Evolutionary conservation across 1,140 invertebrate genomes (phyloP).

Genomic region (Atta colombica): DNA sequence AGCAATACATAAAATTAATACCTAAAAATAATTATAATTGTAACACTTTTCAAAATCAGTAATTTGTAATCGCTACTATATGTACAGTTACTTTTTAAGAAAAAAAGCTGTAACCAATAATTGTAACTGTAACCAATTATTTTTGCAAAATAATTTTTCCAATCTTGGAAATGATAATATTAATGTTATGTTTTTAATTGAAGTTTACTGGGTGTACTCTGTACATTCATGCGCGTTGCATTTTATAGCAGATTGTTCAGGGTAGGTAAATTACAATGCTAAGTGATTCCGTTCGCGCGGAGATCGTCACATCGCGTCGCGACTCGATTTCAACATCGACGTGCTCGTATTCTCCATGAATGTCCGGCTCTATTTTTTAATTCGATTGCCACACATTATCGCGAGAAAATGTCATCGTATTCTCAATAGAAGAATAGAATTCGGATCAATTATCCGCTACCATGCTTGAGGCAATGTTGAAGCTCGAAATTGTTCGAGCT

Average conservation of each 20-base stretch:
- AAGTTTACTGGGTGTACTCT: no score
- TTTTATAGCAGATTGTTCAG: constrained; percentile 10
- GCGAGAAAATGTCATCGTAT: constrained; percentile 40
- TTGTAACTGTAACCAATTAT: no score
- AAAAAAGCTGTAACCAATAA: no score
- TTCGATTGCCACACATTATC: constrained; percentile 21
- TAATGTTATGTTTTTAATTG: no score
- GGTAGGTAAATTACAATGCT: not conserved
- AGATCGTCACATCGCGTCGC: not conserved
- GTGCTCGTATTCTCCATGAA: not conserved
- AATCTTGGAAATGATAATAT: no score
- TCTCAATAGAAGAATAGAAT: constrained; percentile 23
- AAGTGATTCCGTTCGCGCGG: constrained; percentile 39
- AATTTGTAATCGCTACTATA: no score
- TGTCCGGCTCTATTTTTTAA: constrained; percentile 50
- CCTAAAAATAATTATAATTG: no score
- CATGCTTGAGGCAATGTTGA: not conserved
- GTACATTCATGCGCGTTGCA: not conserved
- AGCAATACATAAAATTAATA: no score
- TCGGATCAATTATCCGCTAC: constrained; percentile 32
- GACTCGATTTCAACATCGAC: constrained; percentile 40
- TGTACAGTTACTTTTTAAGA: no score
- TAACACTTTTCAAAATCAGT: no score
- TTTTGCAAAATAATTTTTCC: no score
- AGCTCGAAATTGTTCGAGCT: not conserved